These are phyloP conservation scores for Protomyctophum bolini DNA, from an alignment of 2,113 vertebrate genomes.

Conservation along the genomic window DNA sequence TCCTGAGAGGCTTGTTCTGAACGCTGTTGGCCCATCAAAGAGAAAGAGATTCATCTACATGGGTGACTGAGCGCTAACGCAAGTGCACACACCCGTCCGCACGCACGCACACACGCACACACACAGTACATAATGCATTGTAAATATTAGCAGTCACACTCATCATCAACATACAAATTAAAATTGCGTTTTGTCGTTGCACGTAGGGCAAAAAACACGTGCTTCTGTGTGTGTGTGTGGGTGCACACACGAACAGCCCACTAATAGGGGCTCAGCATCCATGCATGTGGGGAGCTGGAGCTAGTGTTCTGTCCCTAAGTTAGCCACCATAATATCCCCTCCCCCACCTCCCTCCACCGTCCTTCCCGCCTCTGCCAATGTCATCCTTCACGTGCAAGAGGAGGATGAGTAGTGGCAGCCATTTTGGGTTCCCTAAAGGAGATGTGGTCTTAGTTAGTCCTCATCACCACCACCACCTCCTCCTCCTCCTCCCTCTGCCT, in stretches of 20 bases:
- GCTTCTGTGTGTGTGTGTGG: no score
- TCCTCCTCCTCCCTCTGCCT: conserved; percentile 1
- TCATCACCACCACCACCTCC: background rate
- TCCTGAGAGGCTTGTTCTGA: conserved; percentile 69
- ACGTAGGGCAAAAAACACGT: no score
- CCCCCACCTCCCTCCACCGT: conserved; percentile 28
- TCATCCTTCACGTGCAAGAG: conserved; percentile 56
- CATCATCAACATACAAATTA: no score
- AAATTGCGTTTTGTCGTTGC: no score
- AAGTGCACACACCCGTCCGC: conserved; percentile 15
- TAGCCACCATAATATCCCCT: conserved; percentile 28
- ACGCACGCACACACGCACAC: conserved; percentile 13
- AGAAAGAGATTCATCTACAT: conserved; percentile 63
- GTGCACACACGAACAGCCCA: background rate
- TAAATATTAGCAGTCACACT: no score
- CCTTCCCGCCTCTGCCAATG: conserved; percentile 64
- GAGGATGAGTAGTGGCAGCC: conserved; percentile 48
- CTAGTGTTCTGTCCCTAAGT: conserved; percentile 44
- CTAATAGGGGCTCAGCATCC: conserved; percentile 21
- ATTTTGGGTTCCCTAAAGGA: conserved; percentile 64
- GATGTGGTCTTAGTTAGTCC: conserved; percentile 1
- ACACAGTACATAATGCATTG: background rate
- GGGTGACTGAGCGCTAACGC: conserved; percentile 33
- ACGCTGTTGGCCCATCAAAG: conserved; percentile 47
- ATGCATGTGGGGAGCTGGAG: conserved; percentile 21